Conservation (phyloP, 2,113 vertebrate genomes). For the Oceanodroma tethys region DNA sequence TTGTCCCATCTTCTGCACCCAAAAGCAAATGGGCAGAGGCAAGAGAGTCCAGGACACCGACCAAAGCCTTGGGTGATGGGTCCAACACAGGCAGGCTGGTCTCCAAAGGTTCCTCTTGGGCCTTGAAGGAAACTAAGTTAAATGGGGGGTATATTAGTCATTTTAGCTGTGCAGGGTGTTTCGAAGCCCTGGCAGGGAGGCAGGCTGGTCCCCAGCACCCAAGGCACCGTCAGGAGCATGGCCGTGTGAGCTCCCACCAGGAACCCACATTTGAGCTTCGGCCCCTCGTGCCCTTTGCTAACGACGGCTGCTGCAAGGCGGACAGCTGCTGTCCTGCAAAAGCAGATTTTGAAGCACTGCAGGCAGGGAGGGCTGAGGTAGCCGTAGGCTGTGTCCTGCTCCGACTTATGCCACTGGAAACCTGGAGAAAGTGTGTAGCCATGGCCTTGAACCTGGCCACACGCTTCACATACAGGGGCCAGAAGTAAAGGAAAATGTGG, state of each 20-base stretch:
- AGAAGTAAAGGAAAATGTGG: neutral
- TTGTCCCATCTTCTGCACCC: neutral
- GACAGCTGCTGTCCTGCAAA: neutral
- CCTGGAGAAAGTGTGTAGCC: neutral
- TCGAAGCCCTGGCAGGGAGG: no score
- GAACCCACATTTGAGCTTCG: neutral
- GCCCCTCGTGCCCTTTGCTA: neutral
- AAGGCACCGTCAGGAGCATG: accelerated
- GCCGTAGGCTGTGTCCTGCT: neutral
- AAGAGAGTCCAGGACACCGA: neutral
- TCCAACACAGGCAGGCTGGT: neutral
- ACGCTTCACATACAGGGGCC: neutral
- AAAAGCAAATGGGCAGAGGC: neutral
- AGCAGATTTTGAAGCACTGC: neutral
- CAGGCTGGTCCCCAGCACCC: neutral
- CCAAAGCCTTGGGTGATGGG: neutral
- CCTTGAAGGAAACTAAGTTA: neutral
- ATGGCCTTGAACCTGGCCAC: neutral
- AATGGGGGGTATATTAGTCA: neutral
- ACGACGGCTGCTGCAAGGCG: neutral
- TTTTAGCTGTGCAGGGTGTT: neutral
- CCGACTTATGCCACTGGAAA: neutral
- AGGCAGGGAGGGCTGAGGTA: neutral
- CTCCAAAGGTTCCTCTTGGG: neutral
- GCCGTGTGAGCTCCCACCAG: neutral